phyloP scores from a whole-genome alignment of 2,113 vertebrate genomes.

The Hippopotamus amphibius region DNA sequence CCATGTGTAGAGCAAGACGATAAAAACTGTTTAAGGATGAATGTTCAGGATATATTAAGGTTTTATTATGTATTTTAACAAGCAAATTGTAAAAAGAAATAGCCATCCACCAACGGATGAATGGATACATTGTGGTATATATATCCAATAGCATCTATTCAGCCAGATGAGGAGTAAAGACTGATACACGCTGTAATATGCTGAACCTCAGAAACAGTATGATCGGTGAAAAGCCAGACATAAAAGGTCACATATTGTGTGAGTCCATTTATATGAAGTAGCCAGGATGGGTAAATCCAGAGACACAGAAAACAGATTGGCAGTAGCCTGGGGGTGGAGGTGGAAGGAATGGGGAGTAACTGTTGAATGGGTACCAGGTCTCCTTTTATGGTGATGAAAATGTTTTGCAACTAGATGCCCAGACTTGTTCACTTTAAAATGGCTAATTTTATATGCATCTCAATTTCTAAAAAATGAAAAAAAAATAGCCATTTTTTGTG shows the following conservation, averaged over 20 bases:
- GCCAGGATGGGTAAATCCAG: background rate
- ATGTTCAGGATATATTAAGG: background rate
- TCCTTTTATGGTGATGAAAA: background rate
- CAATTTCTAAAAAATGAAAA: background rate
- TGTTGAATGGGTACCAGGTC: background rate
- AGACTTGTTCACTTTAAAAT: background rate
- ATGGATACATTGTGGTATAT: background rate
- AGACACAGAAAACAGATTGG: background rate
- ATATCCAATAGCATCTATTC: background rate
- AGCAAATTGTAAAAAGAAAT: background rate
- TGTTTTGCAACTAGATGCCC: background rate
- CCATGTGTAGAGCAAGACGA: background rate
- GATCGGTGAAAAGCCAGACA: background rate
- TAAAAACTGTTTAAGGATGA: slow-evolving; percentile 12
- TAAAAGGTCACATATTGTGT: background rate
- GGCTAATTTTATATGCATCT: background rate
- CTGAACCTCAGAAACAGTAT: background rate
- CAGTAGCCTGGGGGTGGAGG: background rate
- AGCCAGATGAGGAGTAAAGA: background rate
- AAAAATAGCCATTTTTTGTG: background rate
- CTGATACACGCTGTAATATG: background rate
- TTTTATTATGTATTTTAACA: background rate
- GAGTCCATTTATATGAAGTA: background rate
- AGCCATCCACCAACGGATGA: background rate
- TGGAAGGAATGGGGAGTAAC: background rate